Percentiles rank a stretch among this genome's conserved stretches.
Conservation (phyloP, 2,113 vertebrate species). For the Ahaetulla prasina region DNA sequence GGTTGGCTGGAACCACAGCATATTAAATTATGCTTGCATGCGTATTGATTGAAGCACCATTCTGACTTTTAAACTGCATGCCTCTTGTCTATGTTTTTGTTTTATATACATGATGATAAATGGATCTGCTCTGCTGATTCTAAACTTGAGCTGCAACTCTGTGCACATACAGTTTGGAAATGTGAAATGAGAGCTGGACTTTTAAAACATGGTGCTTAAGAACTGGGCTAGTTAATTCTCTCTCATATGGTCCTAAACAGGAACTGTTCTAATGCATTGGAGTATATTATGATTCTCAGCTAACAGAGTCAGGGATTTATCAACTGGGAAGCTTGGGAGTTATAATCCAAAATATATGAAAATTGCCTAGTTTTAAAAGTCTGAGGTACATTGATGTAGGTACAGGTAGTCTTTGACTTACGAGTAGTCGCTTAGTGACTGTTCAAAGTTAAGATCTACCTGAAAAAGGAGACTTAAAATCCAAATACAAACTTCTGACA, state of each 20-base stretch:
- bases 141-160: conserved; percentile 19
- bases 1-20: conserved; percentile 76
- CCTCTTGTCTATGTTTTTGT: conserved; percentile 56
- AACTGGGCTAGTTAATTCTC: neutral
- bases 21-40: conserved; percentile 78
- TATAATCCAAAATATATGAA: neutral
- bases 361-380: neutral
- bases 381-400: neutral
- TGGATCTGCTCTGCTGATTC: conserved; percentile 49
- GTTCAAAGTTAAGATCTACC: neutral
- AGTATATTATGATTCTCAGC: neutral
- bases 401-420: neutral
- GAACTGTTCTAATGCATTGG: neutral
- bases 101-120: conserved; percentile 45
- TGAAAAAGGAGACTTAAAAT: neutral
- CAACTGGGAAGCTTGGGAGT: neutral
- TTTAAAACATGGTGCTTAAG: neutral
- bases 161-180: neutral
- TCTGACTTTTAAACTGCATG: conserved; percentile 71
- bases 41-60: conserved; percentile 68
- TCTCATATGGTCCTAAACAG: neutral
- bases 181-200: neutral
- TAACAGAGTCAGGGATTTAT: neutral
- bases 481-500: neutral
- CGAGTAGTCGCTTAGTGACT: neutral